phyloP scores from a whole-genome alignment of 2,113 vertebrate species.

The Burhinus oedicnemus region DNA sequence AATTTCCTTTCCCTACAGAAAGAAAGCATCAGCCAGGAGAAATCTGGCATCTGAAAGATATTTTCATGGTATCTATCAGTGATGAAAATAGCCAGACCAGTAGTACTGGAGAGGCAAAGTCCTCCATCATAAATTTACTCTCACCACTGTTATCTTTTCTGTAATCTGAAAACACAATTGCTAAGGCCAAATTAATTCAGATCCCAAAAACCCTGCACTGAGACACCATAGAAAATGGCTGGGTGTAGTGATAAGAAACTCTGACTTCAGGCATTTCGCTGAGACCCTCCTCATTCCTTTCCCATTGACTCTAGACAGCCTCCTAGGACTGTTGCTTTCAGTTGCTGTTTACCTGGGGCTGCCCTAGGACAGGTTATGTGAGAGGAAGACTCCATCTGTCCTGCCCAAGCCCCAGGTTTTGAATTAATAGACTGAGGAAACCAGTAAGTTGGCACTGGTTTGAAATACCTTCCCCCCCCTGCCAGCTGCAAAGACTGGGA shows the following conservation, averaged over 20 bases:
- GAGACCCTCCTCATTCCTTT: not conserved
- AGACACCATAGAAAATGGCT: not conserved
- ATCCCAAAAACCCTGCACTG: not conserved
- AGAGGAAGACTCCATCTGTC: not conserved
- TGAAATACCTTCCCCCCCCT: not conserved
- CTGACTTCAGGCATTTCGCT: not conserved
- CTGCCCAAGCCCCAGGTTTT: not conserved
- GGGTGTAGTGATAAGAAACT: not conserved
- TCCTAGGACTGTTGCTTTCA: not conserved
- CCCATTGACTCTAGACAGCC: not conserved
- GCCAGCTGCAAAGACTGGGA: not conserved
- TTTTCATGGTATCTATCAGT: not conserved
- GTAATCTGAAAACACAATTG: not conserved
- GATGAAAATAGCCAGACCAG: not conserved
- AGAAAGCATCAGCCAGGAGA: not conserved
- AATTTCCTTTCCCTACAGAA: not conserved
- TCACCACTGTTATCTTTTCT: not conserved
- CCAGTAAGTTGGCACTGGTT: not conserved
- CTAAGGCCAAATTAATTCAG: not conserved
- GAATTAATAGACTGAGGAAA: not conserved
- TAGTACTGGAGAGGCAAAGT: not conserved
- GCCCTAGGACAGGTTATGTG: not conserved
- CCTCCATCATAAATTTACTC: not conserved
- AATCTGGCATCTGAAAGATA: not conserved
- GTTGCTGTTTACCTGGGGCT: not conserved